phyloP scores from a whole-genome alignment of 1,140 invertebrate genomes.

The Ephestia elutella region DNA sequence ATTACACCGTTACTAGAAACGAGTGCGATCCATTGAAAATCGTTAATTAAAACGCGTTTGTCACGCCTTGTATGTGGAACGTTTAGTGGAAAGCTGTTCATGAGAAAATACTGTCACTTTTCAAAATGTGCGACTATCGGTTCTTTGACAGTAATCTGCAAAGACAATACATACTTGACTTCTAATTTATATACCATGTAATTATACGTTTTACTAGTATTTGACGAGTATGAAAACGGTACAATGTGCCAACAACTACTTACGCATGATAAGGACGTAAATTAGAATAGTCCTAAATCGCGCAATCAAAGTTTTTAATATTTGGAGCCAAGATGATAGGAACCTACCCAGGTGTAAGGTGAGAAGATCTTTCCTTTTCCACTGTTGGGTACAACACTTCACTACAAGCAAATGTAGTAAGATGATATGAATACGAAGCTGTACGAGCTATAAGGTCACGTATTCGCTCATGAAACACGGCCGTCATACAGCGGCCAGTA shows the following conservation, averaged over 20 bases:
- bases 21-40: conserved; percentile 1
- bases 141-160: background rate
- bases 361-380: too few species aligned
- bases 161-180: background rate
- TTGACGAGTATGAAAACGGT: too few species aligned
- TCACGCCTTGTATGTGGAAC: background rate
- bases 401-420: too few species aligned
- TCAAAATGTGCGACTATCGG: background rate
- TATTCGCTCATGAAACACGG: background rate
- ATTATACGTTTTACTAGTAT: background rate
- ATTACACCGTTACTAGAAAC: conserved; percentile 1
- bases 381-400: too few species aligned
- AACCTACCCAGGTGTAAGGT: too few species aligned
- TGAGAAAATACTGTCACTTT: conserved; percentile 2
- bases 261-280: too few species aligned
- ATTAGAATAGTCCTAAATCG: too few species aligned
- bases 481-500: background rate
- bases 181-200: background rate
- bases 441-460: background rate
- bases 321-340: too few species aligned
- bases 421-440: too few species aligned
- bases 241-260: too few species aligned
- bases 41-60: background rate
- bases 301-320: too few species aligned
- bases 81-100: background rate